Base-by-base conservation (phyloP, 2,113 vertebrate species). In the Nannobrachium achirus region DNA sequence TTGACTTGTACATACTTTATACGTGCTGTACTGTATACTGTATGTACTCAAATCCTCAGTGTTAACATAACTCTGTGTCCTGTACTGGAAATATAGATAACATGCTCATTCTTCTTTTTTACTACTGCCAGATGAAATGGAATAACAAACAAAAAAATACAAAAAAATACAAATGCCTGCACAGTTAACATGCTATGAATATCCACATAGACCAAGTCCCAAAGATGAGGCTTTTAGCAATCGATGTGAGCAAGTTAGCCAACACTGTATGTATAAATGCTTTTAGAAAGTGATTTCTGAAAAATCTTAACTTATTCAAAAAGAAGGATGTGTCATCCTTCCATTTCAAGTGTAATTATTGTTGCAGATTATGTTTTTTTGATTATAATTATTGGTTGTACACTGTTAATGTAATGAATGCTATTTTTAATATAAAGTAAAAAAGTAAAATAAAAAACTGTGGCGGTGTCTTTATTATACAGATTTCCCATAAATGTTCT, bases 381-480 rank as follows among this genome's bases (percentile, higher is more conserved):
- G 83, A 82, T 80, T 79, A 78, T 83, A 83, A 87, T 86, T 87
- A 80, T 88, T 89, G 85, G 87, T 90, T 87, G 87, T 89, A 77
- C 82, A 86, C 83, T 89, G 85, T 90, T 89, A 80, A 80, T 89
- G 89, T 91, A 67, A 89, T 86, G 81, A 90, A 92, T 92, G 88
- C 89, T 92, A 90, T 93, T 93, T 90, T 93, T 92, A 91, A 87
- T 92, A 92, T 89, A 91, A 92, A 92, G 87, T 88, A 78, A 85
- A 53, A 81, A 91, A 92, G 64, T 76, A 66, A 83, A 72, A 75
- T 44, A 83, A 73, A 45, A n/a, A 75, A 83, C n/a, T 75, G 55
- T 48, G 56, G 16, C 14, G 41, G 13, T 66, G n/a, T 46, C 10
- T 20, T 46, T 39, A 10, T 16, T 55, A 2, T 14, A 20, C 16